Evolutionary conservation across 2,888 invertebrate genomes (phyloP).

Genomic region (Baccha elongata): DNA sequence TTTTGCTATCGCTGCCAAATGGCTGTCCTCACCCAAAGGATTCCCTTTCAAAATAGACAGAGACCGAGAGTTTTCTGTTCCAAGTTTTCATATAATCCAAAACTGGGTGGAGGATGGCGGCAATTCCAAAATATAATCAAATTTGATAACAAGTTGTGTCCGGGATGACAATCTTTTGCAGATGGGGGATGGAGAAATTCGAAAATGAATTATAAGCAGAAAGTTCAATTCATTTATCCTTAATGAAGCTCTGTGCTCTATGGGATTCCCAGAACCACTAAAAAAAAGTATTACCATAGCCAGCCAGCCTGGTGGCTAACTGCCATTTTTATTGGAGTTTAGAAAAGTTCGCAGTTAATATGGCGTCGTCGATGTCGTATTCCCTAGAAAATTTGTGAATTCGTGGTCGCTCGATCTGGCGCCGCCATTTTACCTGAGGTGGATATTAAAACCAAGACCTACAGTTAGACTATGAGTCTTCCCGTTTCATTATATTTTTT

Average conservation of each 20-base stretch:
- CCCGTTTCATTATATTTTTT: background rate
- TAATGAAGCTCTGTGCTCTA: constrained; percentile 49
- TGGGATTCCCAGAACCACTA: background rate
- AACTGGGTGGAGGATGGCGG: constrained; percentile 1
- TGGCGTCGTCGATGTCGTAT: constrained; percentile 18
- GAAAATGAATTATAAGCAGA: constrained; percentile 67
- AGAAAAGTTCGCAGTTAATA: constrained; percentile 32
- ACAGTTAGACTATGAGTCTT: background rate
- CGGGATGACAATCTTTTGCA: constrained; percentile 26
- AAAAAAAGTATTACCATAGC: background rate
- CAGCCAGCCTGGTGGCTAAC: constrained; percentile 19
- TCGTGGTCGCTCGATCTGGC: constrained; percentile 44
- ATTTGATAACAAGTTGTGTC: constrained; percentile 66
- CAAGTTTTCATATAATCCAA: background rate
- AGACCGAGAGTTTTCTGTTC: background rate
- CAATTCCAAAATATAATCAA: constrained; percentile 62
- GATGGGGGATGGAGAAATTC: constrained; percentile 32
- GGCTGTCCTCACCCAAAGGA: constrained; percentile 56
- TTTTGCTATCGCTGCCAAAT: constrained; percentile 51
- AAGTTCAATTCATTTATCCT: constrained; percentile 70
- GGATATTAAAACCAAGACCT: constrained; percentile 34
- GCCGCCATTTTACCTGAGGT: constrained; percentile 43
- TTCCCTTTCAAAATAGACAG: constrained; percentile 20
- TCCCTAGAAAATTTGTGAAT: constrained; percentile 12
- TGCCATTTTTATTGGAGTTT: constrained; percentile 49